Evolutionary conservation across 2,797 vertebrate genomes (phyloP), one percentile per base, ranked within the genome.

Genomic region (Gadopsis bispinosus): DNA sequence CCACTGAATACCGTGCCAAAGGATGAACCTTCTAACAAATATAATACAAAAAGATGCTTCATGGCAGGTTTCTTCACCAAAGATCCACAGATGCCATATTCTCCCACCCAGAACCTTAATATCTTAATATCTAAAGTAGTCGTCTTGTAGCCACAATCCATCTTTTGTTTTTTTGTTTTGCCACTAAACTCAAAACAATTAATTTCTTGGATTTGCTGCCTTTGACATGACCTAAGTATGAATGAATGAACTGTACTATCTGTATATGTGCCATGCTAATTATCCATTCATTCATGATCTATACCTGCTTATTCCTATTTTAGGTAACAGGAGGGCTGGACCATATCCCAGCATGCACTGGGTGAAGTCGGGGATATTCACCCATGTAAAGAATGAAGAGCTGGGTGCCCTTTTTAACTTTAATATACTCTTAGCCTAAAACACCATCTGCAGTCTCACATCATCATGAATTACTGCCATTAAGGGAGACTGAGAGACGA

Each of bases 361-460:
- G 48, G 29, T 35, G 16, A 59, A 80, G 64, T 56, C 3, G 17
- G n/a, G 3, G 6, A 68, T 63, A 4, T 35, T n/a, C n/a, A 22
- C 60, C 20, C 37, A 56, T 58, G 63, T 50, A 51, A 69, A 75
- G 17, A 63, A 69, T 53, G 3, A 61, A 22, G 33, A 72, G 69
- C 22, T 0, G 4, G 20, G 4, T 60, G 73, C 55, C 45, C 63
- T 79, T 73, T 50, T 72, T 65, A 50, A 53, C 39, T 72, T 73
- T 60, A 78, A 71, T 73, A 31, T 75, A 76, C 14, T 75, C 29
- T 69, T 74, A 78, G 56, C 55, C 75, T 33, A 58, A 78, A 84
- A 86, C 72, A 54, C 14, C 37, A 69, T 29, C 22, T 83, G 75
- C 66, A 35, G 61, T 69, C 56, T 69, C 48, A 45, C 64, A 70